Percentiles rank a stretch among this genome's conserved stretches.
phyloP scores from a whole-genome alignment of 2,113 vertebrate genomes.

The Caloenas nicobarica region DNA sequence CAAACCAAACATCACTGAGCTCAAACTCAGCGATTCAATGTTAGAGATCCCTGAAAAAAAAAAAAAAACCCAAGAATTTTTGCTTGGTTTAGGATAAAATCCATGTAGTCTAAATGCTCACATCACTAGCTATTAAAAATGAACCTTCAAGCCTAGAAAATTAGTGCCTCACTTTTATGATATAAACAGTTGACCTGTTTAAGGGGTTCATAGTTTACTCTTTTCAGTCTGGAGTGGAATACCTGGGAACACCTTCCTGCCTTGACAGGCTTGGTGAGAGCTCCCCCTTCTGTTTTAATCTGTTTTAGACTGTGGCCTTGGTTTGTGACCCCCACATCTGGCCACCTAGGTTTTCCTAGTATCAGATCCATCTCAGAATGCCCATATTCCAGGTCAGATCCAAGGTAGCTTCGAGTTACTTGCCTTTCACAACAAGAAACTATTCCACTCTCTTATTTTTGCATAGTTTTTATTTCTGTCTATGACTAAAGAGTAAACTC shows the following conservation, averaged over 20 bases:
- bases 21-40: background rate
- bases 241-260: background rate
- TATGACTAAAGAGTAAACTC: background rate
- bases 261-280: background rate
- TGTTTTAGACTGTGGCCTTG: background rate
- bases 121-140: background rate
- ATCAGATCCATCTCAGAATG: background rate
- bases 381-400: background rate
- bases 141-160: background rate
- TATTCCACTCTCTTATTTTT: background rate
- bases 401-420: background rate
- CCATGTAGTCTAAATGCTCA: background rate
- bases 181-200: background rate
- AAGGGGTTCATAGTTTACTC: background rate
- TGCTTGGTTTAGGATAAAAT: background rate
- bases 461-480: background rate
- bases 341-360: background rate
- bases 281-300: constrained; percentile 50
- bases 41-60: background rate
- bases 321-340: background rate
- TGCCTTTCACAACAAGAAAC: background rate
- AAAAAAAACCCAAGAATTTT: background rate
- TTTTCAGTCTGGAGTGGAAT: background rate
- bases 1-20: constrained; percentile 13
- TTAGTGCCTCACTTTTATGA: background rate